Evolutionary conservation across 2,113 vertebrate genomes (phyloP).

Genomic region (Monarcha castaneiventris): DNA sequence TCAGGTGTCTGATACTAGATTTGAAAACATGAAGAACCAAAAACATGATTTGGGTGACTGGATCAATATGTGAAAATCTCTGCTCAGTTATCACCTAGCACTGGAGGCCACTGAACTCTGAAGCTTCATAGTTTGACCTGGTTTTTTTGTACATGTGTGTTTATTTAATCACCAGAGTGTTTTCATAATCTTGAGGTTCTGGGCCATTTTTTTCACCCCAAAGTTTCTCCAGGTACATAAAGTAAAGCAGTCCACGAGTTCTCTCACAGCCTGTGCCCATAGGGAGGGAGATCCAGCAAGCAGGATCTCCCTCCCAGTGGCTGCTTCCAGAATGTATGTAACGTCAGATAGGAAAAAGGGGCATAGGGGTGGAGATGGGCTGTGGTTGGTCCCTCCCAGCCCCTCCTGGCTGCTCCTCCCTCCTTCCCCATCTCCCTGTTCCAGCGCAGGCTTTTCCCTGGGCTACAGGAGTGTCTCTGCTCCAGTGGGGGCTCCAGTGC

Average conservation of each 20-base stretch:
- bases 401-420: fast-evolving
- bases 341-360: neutral
- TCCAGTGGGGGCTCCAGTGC: neutral
- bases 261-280: neutral
- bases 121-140: neutral
- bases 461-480: neutral
- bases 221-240: neutral
- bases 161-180: neutral
- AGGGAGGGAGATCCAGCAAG: neutral
- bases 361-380: fast-evolving
- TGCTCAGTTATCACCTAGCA: neutral
- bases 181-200: neutral
- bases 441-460: neutral
- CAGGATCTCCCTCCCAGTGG: neutral
- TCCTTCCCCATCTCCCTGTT: neutral
- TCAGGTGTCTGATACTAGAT: neutral
- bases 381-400: neutral
- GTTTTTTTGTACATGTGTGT: fast-evolving
- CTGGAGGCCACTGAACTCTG: neutral
- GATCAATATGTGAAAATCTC: neutral
- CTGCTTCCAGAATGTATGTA: neutral
- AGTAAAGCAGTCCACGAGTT: neutral
- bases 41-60: neutral
- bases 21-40: neutral
- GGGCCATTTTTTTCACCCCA: neutral